These are phyloP conservation scores for Sesamia inferens DNA, from an alignment of 2,888 invertebrate species.

Conservation along the genomic window DNA sequence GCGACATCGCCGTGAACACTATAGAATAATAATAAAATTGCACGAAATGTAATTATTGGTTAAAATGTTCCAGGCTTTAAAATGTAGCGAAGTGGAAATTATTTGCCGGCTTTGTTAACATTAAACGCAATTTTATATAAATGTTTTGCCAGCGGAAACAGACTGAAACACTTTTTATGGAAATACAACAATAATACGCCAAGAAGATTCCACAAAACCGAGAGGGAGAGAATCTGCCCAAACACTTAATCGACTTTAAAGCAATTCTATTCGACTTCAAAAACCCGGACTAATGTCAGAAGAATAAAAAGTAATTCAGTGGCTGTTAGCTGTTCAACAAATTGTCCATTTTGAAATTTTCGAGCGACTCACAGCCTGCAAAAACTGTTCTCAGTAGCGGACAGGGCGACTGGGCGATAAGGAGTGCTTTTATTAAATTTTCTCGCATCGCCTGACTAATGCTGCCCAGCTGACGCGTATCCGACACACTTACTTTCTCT, in stretches of 20 bases:
- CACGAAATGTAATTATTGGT: constrained; percentile 77
- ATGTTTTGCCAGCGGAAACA: constrained; percentile 15
- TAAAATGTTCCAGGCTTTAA: constrained; percentile 63
- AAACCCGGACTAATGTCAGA: constrained; percentile 51
- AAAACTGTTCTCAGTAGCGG: constrained; percentile 64
- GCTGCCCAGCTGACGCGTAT: constrained; percentile 86
- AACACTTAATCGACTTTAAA: constrained; percentile 57
- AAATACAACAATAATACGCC: constrained; percentile 35
- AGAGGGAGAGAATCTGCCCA: constrained; percentile 41
- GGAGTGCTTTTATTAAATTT: constrained; percentile 88
- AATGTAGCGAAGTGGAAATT: constrained; percentile 18
- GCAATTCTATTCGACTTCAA: constrained; percentile 58
- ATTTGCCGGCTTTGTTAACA: constrained; percentile 18
- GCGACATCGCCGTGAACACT: constrained; percentile 75
- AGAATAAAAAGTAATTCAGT: constrained; percentile 58
- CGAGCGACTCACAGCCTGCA: constrained; percentile 52
- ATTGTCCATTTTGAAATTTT: constrained; percentile 62
- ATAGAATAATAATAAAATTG: constrained; percentile 78
- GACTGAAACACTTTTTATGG: constrained; percentile 27
- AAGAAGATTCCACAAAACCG: constrained; percentile 35
- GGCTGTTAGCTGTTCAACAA: constrained; percentile 55
- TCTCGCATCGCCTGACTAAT: constrained; percentile 88
- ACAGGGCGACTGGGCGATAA: constrained; percentile 79
- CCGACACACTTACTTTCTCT: constrained; percentile 81
- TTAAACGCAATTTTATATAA: constrained; percentile 30